Conservation (phyloP, 2,888 invertebrate species). For the Hydrotaea diabolus region DNA sequence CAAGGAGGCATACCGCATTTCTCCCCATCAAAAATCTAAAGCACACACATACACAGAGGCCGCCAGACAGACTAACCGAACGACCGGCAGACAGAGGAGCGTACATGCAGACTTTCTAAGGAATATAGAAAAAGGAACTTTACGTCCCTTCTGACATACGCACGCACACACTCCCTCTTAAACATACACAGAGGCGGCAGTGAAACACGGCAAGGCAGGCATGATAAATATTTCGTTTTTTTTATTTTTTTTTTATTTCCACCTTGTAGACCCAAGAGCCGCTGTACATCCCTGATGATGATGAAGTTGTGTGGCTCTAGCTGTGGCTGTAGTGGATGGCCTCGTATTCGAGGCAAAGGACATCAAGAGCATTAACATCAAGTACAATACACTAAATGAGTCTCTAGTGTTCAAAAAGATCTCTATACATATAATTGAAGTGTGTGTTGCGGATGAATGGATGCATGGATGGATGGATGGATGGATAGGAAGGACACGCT, state of each 20-base stretch:
- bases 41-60: not conserved
- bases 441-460: conserved; percentile 1
- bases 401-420: conserved; percentile 64
- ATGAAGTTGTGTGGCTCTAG: not conserved
- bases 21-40: not conserved
- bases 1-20: conserved; percentile 14
- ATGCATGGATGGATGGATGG: not conserved
- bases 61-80: too few species aligned
- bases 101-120: not conserved
- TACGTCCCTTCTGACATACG: conserved; percentile 14
- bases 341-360: conserved; percentile 46
- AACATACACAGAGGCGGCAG: not conserved
- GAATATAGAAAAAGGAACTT: conserved; percentile 13
- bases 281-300: not conserved
- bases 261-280: conserved; percentile 14
- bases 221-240: conserved; percentile 22
- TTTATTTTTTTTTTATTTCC: conserved; percentile 18
- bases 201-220: not conserved
- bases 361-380: conserved; percentile 63
- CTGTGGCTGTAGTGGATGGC: not conserved
- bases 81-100: not conserved
- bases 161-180: not conserved
- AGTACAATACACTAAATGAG: conserved; percentile 66
- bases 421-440: conserved; percentile 55
- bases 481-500: not conserved